phyloP scores from a whole-genome alignment of 1,140 invertebrate species.

The Eumaeus atala region DNA sequence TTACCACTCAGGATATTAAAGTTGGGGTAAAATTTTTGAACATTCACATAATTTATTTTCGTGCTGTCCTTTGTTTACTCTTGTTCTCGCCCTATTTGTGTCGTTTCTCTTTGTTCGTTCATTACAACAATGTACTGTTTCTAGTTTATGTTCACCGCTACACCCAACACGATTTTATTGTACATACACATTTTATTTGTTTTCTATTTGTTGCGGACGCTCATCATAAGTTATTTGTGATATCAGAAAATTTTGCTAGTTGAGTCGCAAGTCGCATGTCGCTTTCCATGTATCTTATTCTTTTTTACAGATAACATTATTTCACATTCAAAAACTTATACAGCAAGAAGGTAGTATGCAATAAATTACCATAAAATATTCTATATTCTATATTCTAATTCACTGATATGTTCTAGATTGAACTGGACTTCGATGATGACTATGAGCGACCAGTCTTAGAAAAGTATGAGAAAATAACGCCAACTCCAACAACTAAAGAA shows the following conservation, averaged over 20 bases:
- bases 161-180: constrained; percentile 20
- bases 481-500: constrained; percentile 54
- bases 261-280: constrained; percentile 51
- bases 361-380: not conserved
- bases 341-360: constrained; percentile 11
- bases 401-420: constrained; percentile 38
- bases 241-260: constrained; percentile 15
- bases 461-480: constrained; percentile 76
- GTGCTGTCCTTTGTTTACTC: constrained; percentile 14
- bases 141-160: constrained; percentile 19
- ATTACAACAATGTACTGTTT: constrained; percentile 10
- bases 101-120: constrained; percentile 5
- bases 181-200: constrained; percentile 21
- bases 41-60: constrained; percentile 1
- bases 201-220: constrained; percentile 15
- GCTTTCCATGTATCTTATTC: constrained; percentile 35
- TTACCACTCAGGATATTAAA: constrained; percentile 13
- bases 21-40: constrained; percentile 11
- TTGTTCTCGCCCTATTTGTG: not conserved
- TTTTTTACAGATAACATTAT: constrained; percentile 26
- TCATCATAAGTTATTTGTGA: constrained; percentile 23
- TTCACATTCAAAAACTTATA: not conserved
- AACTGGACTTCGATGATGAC: constrained; percentile 74
- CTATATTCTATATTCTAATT: constrained; percentile 9
- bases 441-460: constrained; percentile 81